A percentile compares a stretch with the other conserved stretches of the same genome.
phyloP scores from a whole-genome alignment of 2,888 invertebrate genomes.

The Cephus runcator region DNA sequence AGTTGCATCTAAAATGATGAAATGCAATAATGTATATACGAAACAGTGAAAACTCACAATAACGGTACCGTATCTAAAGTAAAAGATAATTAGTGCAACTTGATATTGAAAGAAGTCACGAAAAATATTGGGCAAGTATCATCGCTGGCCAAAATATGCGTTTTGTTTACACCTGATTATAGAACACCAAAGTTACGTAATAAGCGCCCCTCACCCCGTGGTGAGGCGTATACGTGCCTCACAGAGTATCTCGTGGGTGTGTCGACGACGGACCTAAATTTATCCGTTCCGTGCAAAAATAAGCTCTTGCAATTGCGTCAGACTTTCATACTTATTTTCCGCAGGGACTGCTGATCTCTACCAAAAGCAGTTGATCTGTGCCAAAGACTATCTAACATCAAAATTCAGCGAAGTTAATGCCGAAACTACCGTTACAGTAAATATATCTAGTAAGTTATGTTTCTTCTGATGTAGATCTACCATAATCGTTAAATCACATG shows the following conservation, averaged over 20 bases:
- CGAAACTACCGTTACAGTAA: neutral
- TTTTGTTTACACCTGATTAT: neutral
- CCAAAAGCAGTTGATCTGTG: neutral
- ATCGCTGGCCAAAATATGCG: neutral
- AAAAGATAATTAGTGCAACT: neutral
- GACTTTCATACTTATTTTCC: neutral
- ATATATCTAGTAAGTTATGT: neutral
- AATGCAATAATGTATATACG: neutral
- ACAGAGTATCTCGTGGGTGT: neutral
- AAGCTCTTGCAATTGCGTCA: neutral
- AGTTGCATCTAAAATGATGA: neutral
- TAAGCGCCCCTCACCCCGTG: neutral
- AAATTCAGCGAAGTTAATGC: neutral
- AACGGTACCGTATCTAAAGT: neutral
- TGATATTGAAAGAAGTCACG: neutral
- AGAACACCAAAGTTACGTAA: neutral
- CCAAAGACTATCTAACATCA: neutral
- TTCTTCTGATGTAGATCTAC: neutral
- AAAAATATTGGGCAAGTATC: neutral
- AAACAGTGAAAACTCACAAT: neutral
- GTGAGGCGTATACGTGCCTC: neutral
- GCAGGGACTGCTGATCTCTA: neutral
- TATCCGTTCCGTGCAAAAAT: neutral
- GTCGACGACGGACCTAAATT: neutral
- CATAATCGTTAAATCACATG: neutral